A percentile compares a stretch with the other conserved stretches of the same genome.
These are phyloP conservation scores for Cheiracanthium punctorium DNA, from an alignment of 2,888 invertebrate species.

Conservation along the genomic window DNA sequence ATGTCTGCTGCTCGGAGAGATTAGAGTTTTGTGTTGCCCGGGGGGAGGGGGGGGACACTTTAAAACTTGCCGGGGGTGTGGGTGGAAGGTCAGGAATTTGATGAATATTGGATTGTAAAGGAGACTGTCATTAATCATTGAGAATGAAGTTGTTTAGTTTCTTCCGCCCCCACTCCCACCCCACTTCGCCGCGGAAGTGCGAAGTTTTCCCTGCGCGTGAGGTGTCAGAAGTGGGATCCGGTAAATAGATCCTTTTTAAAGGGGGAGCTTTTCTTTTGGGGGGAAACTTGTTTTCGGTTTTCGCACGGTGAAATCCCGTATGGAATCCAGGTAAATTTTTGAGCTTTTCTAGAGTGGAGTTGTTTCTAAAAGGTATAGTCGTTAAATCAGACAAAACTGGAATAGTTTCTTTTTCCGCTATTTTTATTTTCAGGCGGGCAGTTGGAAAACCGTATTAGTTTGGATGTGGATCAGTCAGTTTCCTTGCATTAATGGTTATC, in stretches of 20 bases:
- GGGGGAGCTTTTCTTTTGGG: not conserved
- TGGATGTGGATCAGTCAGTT: too few relatives aligned
- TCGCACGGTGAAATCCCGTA: not conserved
- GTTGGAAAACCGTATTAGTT: too few relatives aligned
- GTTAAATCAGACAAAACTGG: too few relatives aligned
- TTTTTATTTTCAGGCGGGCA: too few relatives aligned
- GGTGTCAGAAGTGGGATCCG: not conserved
- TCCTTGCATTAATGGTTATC: too few relatives aligned
- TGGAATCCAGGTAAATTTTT: not conserved
- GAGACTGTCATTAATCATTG: not conserved
- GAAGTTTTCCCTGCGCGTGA: not conserved
- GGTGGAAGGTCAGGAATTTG: conserved; percentile 9
- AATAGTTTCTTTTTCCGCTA: too few relatives aligned
- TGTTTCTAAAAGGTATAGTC: too few relatives aligned
- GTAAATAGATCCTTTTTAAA: conserved; percentile 2
- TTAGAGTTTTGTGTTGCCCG: not conserved
- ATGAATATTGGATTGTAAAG: conserved; percentile 17
- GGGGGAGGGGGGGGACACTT: not conserved
- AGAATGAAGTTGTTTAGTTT: conserved; percentile 15
- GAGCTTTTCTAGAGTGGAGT: too few relatives aligned
- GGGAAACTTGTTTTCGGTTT: not conserved
- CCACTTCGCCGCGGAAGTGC: too few relatives aligned
- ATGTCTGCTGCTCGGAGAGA: not conserved
- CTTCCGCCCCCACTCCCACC: too few relatives aligned
- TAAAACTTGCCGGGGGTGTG: too few relatives aligned